These are phyloP conservation scores for Siniperca undulata DNA, from an alignment of 2,797 vertebrate genomes.

Conservation along the genomic window DNA sequence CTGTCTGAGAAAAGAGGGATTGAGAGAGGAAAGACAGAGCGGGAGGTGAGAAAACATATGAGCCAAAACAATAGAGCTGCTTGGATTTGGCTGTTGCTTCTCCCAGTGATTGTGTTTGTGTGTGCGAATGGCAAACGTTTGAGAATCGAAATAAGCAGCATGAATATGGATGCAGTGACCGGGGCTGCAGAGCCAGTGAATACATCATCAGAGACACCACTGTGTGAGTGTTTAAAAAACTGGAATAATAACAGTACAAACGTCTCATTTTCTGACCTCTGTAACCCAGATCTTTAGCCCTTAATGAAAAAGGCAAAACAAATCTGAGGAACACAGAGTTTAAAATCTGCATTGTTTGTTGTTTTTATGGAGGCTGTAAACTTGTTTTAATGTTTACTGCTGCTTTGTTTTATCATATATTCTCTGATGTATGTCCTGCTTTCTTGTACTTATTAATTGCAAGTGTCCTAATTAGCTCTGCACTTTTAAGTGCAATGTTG, in stretches of 20 bases:
- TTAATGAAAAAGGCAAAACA: background rate
- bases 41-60: conserved; percentile 35
- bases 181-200: background rate
- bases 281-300: background rate
- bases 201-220: conserved; percentile 15
- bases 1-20: conserved; percentile 45
- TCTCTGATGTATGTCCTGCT: background rate
- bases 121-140: background rate
- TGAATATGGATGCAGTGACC: conserved; percentile 49
- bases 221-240: conserved; percentile 4
- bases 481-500: no score
- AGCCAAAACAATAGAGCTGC: conserved; percentile 58
- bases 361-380: background rate
- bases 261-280: background rate
- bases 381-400: background rate
- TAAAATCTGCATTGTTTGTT: background rate
- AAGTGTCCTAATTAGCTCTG: no score
- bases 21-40: conserved; percentile 26
- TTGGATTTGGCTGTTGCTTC: conserved; percentile 41
- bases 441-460: background rate
- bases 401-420: background rate
- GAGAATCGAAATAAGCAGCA: conserved; percentile 22
- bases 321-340: background rate
- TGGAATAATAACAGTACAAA: background rate
- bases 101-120: conserved; percentile 22